A percentile compares a stretch with the other conserved stretches of the same genome.
Evolutionary conservation across 2,113 vertebrate species (phyloP).

Genomic region (Rhea americana): DNA sequence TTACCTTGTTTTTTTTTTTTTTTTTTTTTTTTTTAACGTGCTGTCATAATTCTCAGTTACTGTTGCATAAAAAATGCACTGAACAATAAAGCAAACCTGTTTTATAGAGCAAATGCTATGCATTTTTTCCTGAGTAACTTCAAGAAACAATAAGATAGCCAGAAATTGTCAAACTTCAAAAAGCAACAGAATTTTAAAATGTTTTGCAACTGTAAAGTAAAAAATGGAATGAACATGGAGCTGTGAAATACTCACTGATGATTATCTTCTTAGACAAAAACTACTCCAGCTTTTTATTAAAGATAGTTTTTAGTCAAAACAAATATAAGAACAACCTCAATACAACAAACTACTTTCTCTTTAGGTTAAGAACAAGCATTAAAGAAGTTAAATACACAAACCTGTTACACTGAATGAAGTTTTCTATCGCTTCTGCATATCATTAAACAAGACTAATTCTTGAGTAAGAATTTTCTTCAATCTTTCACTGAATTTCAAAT

Average conservation of each 20-base stretch:
- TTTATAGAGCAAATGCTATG: conserved; percentile 75
- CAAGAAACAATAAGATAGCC: conserved; percentile 71
- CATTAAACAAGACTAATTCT: conserved; percentile 22
- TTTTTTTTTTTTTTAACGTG: not conserved
- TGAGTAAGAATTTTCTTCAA: not conserved
- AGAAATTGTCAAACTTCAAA: conserved; percentile 74
- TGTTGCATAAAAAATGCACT: conserved; percentile 63
- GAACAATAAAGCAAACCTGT: conserved; percentile 75
- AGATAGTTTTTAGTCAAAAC: conserved; percentile 86
- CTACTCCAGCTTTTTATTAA: conserved; percentile 91
- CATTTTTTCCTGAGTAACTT: conserved; percentile 65
- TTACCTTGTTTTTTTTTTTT: not conserved
- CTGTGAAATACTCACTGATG: conserved; percentile 95
- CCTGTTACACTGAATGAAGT: conserved; percentile 34
- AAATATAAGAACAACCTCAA: conserved; percentile 68
- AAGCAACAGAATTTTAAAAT: conserved; percentile 80
- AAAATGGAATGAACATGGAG: conserved; percentile 89
- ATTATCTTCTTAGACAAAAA: conserved; percentile 87
- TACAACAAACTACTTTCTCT: conserved; percentile 53
- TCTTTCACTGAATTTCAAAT: not conserved
- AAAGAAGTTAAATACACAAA: conserved; percentile 56
- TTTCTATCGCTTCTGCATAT: conserved; percentile 18
- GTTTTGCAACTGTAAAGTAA: conserved; percentile 78
- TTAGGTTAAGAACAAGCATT: conserved; percentile 42
- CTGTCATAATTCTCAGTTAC: conserved; percentile 16